Conservation (phyloP, 2,888 invertebrate genomes). For the Drosophila pegasa region DNA sequence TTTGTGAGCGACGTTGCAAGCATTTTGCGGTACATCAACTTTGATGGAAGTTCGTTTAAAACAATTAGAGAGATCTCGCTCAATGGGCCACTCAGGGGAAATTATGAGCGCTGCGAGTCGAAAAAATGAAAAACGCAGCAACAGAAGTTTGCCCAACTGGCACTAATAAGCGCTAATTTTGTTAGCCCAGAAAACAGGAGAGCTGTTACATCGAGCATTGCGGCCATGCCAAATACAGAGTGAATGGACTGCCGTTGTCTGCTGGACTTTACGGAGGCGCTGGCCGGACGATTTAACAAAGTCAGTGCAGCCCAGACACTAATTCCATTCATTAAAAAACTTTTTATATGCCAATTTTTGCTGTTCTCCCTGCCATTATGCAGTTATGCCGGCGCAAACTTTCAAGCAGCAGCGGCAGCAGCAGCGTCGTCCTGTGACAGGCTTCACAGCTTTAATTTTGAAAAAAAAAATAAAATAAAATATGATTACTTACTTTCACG, state of each 20-base stretch:
- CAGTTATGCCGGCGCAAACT: slow-evolving; percentile 48
- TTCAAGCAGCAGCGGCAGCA: slow-evolving; percentile 24
- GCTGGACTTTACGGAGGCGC: slow-evolving; percentile 32
- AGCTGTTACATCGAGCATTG: slow-evolving; percentile 34
- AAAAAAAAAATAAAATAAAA: slow-evolving; percentile 41
- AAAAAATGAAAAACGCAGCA: slow-evolving; percentile 50
- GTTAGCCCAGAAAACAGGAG: slow-evolving; percentile 59
- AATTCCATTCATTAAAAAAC: slow-evolving; percentile 80
- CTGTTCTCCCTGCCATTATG: slow-evolving; percentile 57
- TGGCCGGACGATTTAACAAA: slow-evolving; percentile 72
- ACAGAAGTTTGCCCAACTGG: slow-evolving; percentile 71
- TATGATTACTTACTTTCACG: slow-evolving; percentile 66
- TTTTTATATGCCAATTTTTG: slow-evolving; percentile 78
- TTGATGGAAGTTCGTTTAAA: slow-evolving; percentile 69
- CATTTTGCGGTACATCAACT: slow-evolving; percentile 65
- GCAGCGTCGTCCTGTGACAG: slow-evolving; percentile 31
- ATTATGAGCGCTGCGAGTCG: slow-evolving; percentile 58
- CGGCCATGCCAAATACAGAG: slow-evolving; percentile 48
- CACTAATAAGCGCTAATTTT: slow-evolving; percentile 79
- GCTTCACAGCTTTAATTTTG: slow-evolving; percentile 8
- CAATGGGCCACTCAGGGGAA: slow-evolving; percentile 60
- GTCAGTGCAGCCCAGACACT: slow-evolving; percentile 75
- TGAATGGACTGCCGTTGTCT: slow-evolving; percentile 16
- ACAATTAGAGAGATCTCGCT: slow-evolving; percentile 67
- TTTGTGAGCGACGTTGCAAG: slow-evolving; percentile 52